A percentile compares a stretch with the other conserved stretches of the same genome.
Conservation (phyloP, 1,140 invertebrate species). For the Drosophila malerkotliana region DNA sequence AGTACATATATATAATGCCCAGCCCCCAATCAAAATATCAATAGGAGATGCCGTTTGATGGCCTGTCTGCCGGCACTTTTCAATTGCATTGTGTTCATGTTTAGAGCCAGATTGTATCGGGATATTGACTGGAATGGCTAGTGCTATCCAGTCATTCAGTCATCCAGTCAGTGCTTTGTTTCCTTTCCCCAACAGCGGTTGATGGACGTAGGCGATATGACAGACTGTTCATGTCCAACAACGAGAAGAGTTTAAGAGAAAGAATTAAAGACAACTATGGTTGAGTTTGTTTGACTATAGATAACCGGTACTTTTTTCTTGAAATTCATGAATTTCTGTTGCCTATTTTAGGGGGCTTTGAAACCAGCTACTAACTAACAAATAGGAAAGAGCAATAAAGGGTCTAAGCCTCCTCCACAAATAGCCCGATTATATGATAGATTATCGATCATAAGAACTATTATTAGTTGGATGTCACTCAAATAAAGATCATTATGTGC, state of each 20-base stretch:
- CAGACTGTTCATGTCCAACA: conserved; percentile 7
- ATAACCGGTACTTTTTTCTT: too few species aligned
- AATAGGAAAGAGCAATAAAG: too few species aligned
- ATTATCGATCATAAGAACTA: neutral
- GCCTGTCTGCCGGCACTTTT: conserved; percentile 34
- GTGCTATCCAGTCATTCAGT: conserved; percentile 17
- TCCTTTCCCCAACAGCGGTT: conserved; percentile 4
- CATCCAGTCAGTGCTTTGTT: conserved; percentile 13
- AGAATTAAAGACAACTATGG: too few species aligned
- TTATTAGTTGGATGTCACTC: neutral
- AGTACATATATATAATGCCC: conserved; percentile 6
- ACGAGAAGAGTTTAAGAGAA: neutral
- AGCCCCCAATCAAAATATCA: conserved; percentile 26
- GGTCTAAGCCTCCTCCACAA: too few species aligned
- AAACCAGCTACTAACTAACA: too few species aligned
- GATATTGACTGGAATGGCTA: neutral
- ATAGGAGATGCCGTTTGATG: conserved; percentile 26
- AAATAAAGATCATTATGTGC: conserved; percentile 8
- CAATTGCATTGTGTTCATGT: conserved; percentile 47
- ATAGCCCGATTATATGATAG: too few species aligned
- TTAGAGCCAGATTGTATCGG: conserved; percentile 54
- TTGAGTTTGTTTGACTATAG: too few species aligned
- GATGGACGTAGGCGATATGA: conserved; percentile 28
- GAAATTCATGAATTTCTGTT: too few species aligned
- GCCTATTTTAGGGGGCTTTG: too few species aligned